These are phyloP conservation scores for Malaclemys terrapin DNA, from an alignment of 2,113 vertebrate species.

Conservation along the genomic window DNA sequence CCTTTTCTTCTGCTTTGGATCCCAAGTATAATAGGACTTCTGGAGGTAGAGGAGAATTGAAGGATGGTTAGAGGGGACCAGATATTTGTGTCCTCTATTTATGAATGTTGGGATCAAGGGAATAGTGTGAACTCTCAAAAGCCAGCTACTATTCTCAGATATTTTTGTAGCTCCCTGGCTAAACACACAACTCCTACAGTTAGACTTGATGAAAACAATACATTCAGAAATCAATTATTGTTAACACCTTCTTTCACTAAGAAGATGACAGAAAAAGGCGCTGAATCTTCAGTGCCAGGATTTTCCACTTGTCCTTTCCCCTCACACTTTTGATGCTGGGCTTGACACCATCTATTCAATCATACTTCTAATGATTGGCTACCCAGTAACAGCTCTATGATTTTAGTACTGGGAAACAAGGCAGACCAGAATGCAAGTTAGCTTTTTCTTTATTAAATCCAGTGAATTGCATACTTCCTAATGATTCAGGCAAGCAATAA, in stretches of 20 bases:
- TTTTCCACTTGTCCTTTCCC: not conserved
- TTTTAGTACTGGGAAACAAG: not conserved
- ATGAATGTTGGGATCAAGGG: not conserved
- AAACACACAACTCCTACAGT: not conserved
- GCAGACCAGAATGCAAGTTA: not conserved
- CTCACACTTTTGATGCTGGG: not conserved
- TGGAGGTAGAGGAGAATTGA: not conserved
- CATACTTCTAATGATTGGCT: not conserved
- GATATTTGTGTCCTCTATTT: not conserved
- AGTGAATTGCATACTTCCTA: not conserved
- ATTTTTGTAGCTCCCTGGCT: not conserved
- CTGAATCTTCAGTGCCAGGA: not conserved
- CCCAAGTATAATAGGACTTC: not conserved
- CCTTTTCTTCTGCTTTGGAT: not conserved
- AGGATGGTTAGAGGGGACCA: not conserved
- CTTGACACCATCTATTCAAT: not conserved
- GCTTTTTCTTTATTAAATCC: not conserved
- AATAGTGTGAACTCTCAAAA: not conserved
- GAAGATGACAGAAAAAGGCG: not conserved
- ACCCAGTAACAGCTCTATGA: not conserved
- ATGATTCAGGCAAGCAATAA: not conserved
- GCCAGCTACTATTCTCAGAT: not conserved
- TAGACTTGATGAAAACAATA: not conserved
- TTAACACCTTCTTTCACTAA: not conserved
- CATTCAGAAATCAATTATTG: not conserved